These are phyloP conservation scores for Sycophila texana DNA, from an alignment of 2,888 invertebrate genomes.

Conservation along the genomic window DNA sequence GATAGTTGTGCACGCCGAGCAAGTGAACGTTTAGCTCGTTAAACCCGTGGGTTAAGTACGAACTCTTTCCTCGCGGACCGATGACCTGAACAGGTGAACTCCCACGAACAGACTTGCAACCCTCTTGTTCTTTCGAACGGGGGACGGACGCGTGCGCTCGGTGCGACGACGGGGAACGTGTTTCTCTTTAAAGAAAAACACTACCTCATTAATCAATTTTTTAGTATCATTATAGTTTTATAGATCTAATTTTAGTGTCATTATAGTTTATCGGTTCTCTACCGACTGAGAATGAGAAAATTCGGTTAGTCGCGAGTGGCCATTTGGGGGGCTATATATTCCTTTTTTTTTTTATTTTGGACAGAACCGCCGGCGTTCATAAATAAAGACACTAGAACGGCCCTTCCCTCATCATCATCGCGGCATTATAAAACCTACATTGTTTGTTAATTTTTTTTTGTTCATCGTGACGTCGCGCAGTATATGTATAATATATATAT, in stretches of 20 bases:
- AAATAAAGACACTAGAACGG: slow-evolving; percentile 35
- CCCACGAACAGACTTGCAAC: slow-evolving; percentile 10
- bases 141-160: neutral
- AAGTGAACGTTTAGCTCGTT: neutral
- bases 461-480: slow-evolving; percentile 25
- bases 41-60: neutral
- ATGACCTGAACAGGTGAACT: neutral
- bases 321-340: slow-evolving; percentile 28
- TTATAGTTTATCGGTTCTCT: slow-evolving; percentile 24
- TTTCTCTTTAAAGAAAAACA: slow-evolving; percentile 8
- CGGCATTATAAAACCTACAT: slow-evolving; percentile 51
- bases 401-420: slow-evolving; percentile 28
- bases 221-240: slow-evolving; percentile 5
- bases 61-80: slow-evolving; percentile 6
- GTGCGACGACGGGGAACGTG: slow-evolving; percentile 13
- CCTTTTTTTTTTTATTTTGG: slow-evolving; percentile 3
- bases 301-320: slow-evolving; percentile 42
- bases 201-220: slow-evolving; percentile 15
- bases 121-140: neutral
- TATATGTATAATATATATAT: slow-evolving; percentile 48
- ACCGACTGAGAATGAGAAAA: slow-evolving; percentile 39
- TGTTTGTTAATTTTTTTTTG: slow-evolving; percentile 30
- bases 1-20: slow-evolving; percentile 65
- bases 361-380: slow-evolving; percentile 26
- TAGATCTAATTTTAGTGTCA: slow-evolving; percentile 36